Conservation (phyloP, 2,113 vertebrate species). For the Callipepla squamata region DNA sequence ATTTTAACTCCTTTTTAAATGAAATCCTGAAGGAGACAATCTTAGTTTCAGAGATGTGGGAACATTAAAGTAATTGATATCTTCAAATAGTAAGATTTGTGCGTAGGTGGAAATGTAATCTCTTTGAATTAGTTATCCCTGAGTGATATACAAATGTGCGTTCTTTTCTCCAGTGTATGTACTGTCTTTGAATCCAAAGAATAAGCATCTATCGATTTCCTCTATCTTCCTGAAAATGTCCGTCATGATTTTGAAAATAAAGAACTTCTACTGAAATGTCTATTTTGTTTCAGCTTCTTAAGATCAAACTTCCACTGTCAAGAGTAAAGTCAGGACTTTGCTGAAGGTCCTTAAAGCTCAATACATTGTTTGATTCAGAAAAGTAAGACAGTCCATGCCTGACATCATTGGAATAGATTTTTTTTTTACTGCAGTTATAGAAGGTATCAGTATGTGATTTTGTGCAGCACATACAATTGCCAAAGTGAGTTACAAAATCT, state of each 20-base stretch:
- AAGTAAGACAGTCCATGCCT: neutral
- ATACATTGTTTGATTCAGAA: neutral
- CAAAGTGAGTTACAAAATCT: neutral
- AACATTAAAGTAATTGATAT: neutral
- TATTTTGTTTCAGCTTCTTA: neutral
- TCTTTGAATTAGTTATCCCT: neutral
- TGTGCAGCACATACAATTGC: neutral
- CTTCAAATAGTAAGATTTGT: too few relatives aligned
- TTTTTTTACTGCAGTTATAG: too few relatives aligned
- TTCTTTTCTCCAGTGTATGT: neutral
- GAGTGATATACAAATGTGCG: neutral
- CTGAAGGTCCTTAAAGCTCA: neutral
- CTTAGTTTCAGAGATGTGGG: neutral
- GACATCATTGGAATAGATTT: neutral
- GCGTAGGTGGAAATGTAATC: neutral
- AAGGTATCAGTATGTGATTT: neutral
- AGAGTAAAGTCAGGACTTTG: neutral
- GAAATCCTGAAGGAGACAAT: neutral
- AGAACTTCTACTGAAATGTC: neutral
- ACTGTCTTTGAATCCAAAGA: neutral
- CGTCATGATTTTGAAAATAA: neutral
- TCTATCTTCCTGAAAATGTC: neutral
- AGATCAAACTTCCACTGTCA: neutral
- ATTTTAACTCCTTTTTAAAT: neutral
- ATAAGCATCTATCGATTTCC: neutral